A percentile compares a stretch with the other conserved stretches of the same genome.
Evolutionary conservation across 2,797 vertebrate species (phyloP).

Genomic region (Myiotriccus ornatus): DNA sequence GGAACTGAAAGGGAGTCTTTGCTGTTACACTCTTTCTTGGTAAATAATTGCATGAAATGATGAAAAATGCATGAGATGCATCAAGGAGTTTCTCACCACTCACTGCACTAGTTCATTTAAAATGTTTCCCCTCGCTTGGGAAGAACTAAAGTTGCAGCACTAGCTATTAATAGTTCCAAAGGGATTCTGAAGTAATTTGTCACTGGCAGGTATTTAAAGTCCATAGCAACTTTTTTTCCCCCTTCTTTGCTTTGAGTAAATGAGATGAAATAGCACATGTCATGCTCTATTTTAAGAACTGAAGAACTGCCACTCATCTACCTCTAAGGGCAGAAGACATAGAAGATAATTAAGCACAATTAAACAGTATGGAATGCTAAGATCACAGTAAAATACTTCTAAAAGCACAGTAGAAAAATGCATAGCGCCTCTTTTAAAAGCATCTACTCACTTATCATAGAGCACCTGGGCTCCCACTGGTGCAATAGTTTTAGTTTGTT

Average conservation of each 20-base stretch:
- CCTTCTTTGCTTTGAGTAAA: neutral
- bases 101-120: constrained; percentile 41
- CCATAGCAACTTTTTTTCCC: neutral
- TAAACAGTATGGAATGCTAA: neutral
- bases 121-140: neutral
- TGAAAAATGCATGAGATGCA: neutral
- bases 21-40: neutral
- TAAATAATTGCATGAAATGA: constrained; percentile 3
- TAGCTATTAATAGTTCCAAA: constrained; percentile 19
- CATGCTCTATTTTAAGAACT: constrained; percentile 11
- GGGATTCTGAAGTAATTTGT: constrained; percentile 26
- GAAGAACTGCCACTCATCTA: neutral
- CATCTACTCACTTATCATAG: neutral
- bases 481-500: neutral
- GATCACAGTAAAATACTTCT: neutral
- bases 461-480: neutral
- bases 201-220: constrained; percentile 35
- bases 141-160: constrained; percentile 24
- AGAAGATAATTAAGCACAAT: neutral
- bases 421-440: neutral
- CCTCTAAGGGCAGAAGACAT: neutral
- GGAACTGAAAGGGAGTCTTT: neutral
- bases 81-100: neutral
- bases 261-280: neutral
- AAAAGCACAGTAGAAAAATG: neutral